Percentiles rank a stretch among this genome's conserved stretches.
Conservation (phyloP, 2,797 vertebrate species). For the Gymnothorax reevesii region DNA sequence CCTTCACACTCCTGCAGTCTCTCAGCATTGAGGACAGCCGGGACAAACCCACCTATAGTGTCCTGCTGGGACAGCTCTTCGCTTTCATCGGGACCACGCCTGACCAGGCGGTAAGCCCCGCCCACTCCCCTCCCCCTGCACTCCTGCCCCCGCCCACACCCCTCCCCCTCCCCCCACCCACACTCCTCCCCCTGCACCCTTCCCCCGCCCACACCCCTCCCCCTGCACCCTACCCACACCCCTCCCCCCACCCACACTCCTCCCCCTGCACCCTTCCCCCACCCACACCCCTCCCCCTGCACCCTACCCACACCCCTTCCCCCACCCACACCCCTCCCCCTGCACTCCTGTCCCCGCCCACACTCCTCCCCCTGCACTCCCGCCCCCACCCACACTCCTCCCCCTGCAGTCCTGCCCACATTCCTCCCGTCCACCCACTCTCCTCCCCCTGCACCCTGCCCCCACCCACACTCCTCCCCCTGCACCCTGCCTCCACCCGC, state of each 20-base stretch:
- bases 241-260: not conserved
- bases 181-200: not conserved
- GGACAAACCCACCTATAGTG: conserved; percentile 95
- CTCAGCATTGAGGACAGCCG: conserved; percentile 87
- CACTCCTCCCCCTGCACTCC: no score
- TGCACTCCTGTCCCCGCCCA: not conserved
- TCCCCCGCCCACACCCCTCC: not conserved
- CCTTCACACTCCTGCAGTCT: conserved; percentile 94
- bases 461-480: not conserved
- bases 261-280: not conserved
- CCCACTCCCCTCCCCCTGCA: not conserved
- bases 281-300: not conserved
- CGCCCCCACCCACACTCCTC: no score
- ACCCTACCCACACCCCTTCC: not conserved
- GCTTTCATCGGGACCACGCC: conserved; percentile 97
- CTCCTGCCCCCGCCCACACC: not conserved
- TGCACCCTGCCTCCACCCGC: no score
- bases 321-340: not conserved
- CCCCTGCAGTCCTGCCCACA: not conserved
- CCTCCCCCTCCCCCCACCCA: not conserved
- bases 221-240: not conserved
- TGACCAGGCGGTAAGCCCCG: conserved; percentile 87
- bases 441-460: not conserved
- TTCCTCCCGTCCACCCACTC: not conserved
- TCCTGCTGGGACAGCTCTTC: conserved; percentile 95